Percentiles rank a stretch among this genome's conserved stretches.
Evolutionary conservation across 2,888 invertebrate genomes (phyloP).

Genomic region (Hofmannophila pseudospretella): DNA sequence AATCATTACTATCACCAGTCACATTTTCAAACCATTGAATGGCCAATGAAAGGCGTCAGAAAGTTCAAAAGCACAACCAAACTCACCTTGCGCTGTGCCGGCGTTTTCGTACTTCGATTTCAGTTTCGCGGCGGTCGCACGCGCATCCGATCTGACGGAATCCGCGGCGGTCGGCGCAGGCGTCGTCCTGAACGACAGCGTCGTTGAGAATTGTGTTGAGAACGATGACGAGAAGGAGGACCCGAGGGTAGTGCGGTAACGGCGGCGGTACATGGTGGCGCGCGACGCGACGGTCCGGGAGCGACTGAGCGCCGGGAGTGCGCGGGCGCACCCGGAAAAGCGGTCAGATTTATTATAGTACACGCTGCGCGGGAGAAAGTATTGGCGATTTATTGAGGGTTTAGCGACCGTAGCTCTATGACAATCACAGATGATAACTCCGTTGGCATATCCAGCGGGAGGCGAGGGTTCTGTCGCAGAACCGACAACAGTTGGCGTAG

Average conservation of each 20-base stretch:
- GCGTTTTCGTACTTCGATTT: slow-evolving; percentile 71
- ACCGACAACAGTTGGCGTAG: no score
- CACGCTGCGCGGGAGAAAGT: slow-evolving; percentile 27
- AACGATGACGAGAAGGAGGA: slow-evolving; percentile 63
- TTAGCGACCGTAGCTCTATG: background rate
- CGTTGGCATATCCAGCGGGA: no score
- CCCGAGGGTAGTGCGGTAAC: slow-evolving; percentile 67
- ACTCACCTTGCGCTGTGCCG: slow-evolving; percentile 71
- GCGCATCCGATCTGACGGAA: slow-evolving; percentile 63
- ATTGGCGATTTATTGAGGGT: background rate
- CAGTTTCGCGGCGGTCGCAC: slow-evolving; percentile 69
- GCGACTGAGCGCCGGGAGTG: slow-evolving; percentile 40
- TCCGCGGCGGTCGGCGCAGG: slow-evolving; percentile 40
- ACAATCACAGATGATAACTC: no score
- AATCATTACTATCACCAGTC: no score
- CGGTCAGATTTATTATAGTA: slow-evolving; percentile 63
- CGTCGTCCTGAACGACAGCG: slow-evolving; percentile 59
- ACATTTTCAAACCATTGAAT: no score
- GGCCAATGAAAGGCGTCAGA: no score
- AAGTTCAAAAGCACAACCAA: no score
- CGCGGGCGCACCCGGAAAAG: slow-evolving; percentile 61
- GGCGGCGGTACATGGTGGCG: slow-evolving; percentile 60
- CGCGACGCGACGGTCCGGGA: slow-evolving; percentile 39
- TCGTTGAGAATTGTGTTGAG: slow-evolving; percentile 57
- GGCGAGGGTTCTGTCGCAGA: no score